phyloP scores from a whole-genome alignment of 2,113 vertebrate genomes.

The Platichthys stellatus region DNA sequence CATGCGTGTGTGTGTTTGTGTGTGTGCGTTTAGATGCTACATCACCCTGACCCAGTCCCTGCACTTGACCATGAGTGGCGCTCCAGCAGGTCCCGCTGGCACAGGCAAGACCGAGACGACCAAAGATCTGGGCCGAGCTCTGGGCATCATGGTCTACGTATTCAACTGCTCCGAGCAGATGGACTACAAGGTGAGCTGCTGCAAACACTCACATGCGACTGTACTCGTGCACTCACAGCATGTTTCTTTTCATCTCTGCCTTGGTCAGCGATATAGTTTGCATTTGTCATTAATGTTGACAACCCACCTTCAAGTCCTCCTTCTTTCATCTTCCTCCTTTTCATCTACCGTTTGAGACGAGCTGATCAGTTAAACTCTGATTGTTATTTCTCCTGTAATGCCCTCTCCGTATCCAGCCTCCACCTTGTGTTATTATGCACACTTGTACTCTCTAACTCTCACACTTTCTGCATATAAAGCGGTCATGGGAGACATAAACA shows the following conservation, averaged over 20 bases:
- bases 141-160: constrained; percentile 96
- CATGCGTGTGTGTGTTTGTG: background rate
- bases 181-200: constrained; percentile 91
- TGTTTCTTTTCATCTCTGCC: constrained; percentile 42
- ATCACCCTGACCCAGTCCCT: constrained; percentile 96
- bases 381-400: constrained; percentile 40
- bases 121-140: constrained; percentile 93
- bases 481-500: constrained; percentile 51
- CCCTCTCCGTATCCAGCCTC: constrained; percentile 4
- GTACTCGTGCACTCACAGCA: background rate
- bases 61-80: constrained; percentile 95
- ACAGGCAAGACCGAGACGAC: constrained; percentile 98
- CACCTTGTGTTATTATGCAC: constrained; percentile 26
- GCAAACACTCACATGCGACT: background rate
- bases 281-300: constrained; percentile 60
- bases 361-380: constrained; percentile 52
- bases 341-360: constrained; percentile 25
- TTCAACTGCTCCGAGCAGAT: constrained; percentile 99
- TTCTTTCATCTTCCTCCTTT: constrained; percentile 54
- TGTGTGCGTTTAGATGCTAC: constrained; percentile 85
- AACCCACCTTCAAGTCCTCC: constrained; percentile 26
- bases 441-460: constrained; percentile 20
- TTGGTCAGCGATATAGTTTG: constrained; percentile 38
- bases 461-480: constrained; percentile 48
- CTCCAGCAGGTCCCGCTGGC: constrained; percentile 92